phyloP scores from a whole-genome alignment of 2,888 invertebrate species.

The Stratiomys singularior region DNA sequence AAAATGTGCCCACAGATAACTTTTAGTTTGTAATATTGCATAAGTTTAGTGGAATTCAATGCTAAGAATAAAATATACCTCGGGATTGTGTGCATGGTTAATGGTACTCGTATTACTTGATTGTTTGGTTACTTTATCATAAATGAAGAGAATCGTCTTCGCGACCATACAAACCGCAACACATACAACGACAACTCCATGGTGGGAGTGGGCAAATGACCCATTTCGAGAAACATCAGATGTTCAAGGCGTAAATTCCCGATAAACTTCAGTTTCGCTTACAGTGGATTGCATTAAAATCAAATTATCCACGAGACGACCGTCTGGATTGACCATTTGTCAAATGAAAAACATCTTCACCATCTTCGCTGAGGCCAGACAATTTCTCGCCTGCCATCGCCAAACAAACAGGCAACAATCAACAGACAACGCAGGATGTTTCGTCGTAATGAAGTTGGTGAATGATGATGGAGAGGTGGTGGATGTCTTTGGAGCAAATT shows the following conservation, averaged over 20 bases:
- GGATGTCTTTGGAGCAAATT: constrained; percentile 8
- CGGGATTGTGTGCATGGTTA: no score
- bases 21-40: no score
- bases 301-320: background rate
- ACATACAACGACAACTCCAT: no score
- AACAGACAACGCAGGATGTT: background rate
- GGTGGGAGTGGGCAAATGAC: background rate
- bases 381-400: background rate
- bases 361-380: background rate
- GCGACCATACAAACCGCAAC: no score
- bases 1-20: no score
- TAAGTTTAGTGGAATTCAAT: no score
- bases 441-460: background rate
- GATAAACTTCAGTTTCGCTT: background rate
- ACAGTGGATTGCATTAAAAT: constrained; percentile 25
- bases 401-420: background rate
- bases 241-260: constrained; percentile 29
- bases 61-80: no score
- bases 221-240: constrained; percentile 27
- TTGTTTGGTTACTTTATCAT: no score
- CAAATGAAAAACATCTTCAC: constrained; percentile 14
- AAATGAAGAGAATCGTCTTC: no score
- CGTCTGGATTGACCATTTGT: constrained; percentile 43
- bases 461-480: background rate
- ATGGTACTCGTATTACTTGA: no score